Evolutionary conservation across 2,797 vertebrate species (phyloP), one percentile per base, ranked within the genome.

Genomic region (Epinephelus awoara): DNA sequence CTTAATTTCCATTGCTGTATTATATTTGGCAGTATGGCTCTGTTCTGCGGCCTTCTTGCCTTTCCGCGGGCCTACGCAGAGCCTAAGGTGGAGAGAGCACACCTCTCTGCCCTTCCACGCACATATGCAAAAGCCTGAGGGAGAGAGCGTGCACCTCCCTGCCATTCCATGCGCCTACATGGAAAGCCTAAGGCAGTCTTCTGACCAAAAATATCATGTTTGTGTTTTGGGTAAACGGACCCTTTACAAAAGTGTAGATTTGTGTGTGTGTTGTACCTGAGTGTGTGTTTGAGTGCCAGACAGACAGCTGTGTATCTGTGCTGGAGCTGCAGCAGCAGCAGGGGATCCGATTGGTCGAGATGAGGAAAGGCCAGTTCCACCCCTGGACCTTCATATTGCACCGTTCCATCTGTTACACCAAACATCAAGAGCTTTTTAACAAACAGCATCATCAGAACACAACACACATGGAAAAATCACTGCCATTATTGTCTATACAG

Each of bases 341-440:
- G 89, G 0, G 95, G 91, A 18, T 96, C 96, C 0, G 91, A 91
- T 0, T 95, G 96, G 65, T 96, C 95, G 0, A 95, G 88, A 0
- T 84, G 82, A 17, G 95, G 88, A 38, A 97, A 96, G 54, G 93
- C 84, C 23, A 95, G 79, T 80, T 97, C 96, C 63, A 96, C 85
- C 3, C 95, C 97, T 0, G 96, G 95, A 47, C 96, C 96, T n/a
- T 97, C 96, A 6, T 95, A 97, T 50, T 95, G 95, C 69, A 95
- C 84, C 0, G 96, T 91, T 5, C 94, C 94, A 72, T 96, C 97
- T 98, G 80, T 29, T 6, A 47, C 12, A 27, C 2, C 25, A 67
- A 18, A 57, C 4, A 63, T 17, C 4, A 56, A 51, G 8, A 72
- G 46, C 44, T 25, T 64, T 55, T 34, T 27, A 15, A 44, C 17